Conservation (phyloP, 2,888 invertebrate species). For the Aelia acuminata region DNA sequence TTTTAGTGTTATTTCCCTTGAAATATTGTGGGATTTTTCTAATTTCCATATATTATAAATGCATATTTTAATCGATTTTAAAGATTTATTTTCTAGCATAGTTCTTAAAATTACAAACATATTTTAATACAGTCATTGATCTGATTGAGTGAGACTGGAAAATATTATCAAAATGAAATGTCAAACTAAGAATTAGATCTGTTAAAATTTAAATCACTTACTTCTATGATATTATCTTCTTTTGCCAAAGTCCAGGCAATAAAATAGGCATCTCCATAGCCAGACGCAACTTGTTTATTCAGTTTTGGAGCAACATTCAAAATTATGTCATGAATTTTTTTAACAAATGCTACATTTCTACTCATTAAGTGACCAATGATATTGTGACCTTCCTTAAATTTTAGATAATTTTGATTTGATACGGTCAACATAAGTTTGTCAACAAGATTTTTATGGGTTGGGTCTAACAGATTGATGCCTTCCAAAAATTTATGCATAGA, state of each 20-base stretch:
- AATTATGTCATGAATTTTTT: slow-evolving; percentile 64
- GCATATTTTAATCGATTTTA: too few relatives aligned
- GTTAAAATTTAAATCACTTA: too few relatives aligned
- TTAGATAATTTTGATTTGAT: slow-evolving; percentile 59
- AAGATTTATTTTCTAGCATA: too few relatives aligned
- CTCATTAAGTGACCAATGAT: slow-evolving; percentile 62
- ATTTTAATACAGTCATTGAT: too few relatives aligned
- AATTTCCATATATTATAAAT: too few relatives aligned
- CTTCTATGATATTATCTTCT: slow-evolving; percentile 62
- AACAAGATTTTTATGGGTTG: slow-evolving; percentile 49
- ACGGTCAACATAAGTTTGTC: slow-evolving; percentile 58
- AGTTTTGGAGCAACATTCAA: slow-evolving; percentile 62
- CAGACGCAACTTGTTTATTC: slow-evolving; percentile 62
- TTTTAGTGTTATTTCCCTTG: too few relatives aligned
- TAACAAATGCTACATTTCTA: slow-evolving; percentile 60
- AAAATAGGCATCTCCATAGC: slow-evolving; percentile 66
- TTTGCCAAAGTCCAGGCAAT: slow-evolving; percentile 65
- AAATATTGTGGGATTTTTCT: too few relatives aligned
- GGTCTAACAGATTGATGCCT: slow-evolving; percentile 28
- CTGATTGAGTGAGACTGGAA: too few relatives aligned
- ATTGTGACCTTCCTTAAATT: slow-evolving; percentile 63
- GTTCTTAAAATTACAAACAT: too few relatives aligned
- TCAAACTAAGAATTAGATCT: too few relatives aligned
- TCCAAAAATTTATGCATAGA: slow-evolving; percentile 58
- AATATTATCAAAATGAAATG: too few relatives aligned